Evolutionary conservation across 2,888 invertebrate genomes (phyloP), one percentile per base, ranked within the genome.

Genomic region (Phaonia tiefii): DNA sequence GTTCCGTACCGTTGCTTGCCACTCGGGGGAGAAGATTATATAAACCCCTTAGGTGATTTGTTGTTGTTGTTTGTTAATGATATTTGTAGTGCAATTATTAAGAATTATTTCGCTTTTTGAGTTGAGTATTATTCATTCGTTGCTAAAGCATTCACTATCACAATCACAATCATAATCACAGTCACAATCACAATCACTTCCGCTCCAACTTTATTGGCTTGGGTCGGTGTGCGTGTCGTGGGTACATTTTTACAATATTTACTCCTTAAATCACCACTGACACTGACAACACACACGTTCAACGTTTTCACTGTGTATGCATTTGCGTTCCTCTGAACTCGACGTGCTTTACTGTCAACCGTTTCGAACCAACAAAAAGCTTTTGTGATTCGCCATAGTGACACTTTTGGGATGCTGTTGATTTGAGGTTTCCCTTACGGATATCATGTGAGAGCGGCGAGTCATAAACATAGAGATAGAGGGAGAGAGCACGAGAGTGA

Each of bases 341-440:
- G 74, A 78, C 81, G 78, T 81, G 78, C 78, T 78, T 56, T 72
- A 58, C 69, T 65, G 78, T 72, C 81, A 81, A 81, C 78, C 81
- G 81, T 78, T 81, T 81, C 67, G 78, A 72, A 81, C 81, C 81
- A 81, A 81, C 78, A 81, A 72, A 72, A 60, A 81, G 75, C 75
- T 73, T 78, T 78, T 13, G 15, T 8, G 58, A 44, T 56, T 60
- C 25, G 25, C 39, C 46, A 39, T 8, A 7, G 26, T 80, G 31
- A 15, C 25, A 17, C 11, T 63, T 69, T 37, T 49, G 17, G n/a
- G 15, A 49, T 39, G 11, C 13, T 70, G 31, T 5, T 31, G 31
- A 31, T 8, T 31, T 31, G 31, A 31, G 31, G 3, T 8, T 31
- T 31, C 4, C 31, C 8, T 31, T 3, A 31, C 3, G 31, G 31